Base-by-base conservation (phyloP, 2,888 invertebrate genomes). In the Leptinotarsa haldemani region DNA sequence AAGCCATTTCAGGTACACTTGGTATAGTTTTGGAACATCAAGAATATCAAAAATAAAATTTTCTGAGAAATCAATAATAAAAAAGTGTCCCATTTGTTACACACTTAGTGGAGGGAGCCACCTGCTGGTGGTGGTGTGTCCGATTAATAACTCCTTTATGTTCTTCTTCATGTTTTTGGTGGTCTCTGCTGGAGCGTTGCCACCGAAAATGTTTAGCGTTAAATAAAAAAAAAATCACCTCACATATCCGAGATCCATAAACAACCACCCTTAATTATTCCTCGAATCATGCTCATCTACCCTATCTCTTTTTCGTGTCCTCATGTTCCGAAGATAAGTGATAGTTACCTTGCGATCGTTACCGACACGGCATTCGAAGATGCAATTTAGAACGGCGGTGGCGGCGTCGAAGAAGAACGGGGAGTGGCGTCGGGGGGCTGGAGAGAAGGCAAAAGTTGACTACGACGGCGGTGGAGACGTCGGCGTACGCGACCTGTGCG, bases 341-440 rank as follows among this genome's bases (percentile, higher is more conserved):
- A 74, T 74, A 65, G 77, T 77, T 74, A 75, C 71, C 73, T 74
- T 50, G 65, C 69, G 71, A 73, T 77, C 75, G 77, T 75, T 77
- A 77, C 75, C 74, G 70, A 65, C 72, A 15, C 65, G 73, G 72
- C 72, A 70, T 74, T 71, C 65, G 50, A 50, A 72, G 74, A 72
- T 75, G 72, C 77, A 75, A 75, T 75, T 75, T 74, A 74, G 73
- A 67, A 70, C 15, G 50, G 25, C 61, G 25, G 40, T 4, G 56
- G 15, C 56, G 22, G 56, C 2, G 22, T 15, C 4, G 56, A 22
- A 56, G 1, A 52, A 18, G 18, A 50, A 18, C 20, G 20, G 53
- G 13, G 20, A 50, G 50, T 16, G n/a, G 16, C 50, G n/a, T 50
- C 50, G 16, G 50, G 50, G n/a, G 50, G 16, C 16, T 7, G 61